A percentile compares a stretch with the other conserved stretches of the same genome.
Conservation (phyloP, 2,888 invertebrate species). For the Pollenia angustigena region DNA sequence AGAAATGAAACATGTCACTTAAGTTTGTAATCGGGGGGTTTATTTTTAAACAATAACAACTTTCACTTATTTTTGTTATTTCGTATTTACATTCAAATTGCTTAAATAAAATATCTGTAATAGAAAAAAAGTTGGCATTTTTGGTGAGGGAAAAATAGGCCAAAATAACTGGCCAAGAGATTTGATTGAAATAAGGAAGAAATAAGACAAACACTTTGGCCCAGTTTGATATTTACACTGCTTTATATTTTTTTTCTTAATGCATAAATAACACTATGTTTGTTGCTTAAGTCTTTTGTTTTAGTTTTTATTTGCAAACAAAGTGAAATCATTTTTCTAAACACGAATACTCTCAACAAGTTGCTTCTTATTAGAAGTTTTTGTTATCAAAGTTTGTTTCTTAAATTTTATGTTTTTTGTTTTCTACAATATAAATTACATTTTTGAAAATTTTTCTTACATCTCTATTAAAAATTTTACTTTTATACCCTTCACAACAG, state of each 20-base stretch:
- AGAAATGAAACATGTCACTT: slow-evolving; percentile 57
- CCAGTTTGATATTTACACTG: slow-evolving; percentile 16
- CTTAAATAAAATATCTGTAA: slow-evolving; percentile 6
- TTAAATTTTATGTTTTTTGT: slow-evolving; percentile 44
- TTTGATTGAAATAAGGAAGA: slow-evolving; percentile 40
- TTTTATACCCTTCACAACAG: too few species aligned
- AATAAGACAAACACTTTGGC: slow-evolving; percentile 2
- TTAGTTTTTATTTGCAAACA: not conserved
- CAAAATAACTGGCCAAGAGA: slow-evolving; percentile 18
- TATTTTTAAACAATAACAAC: slow-evolving; percentile 66
- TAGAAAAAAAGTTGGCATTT: not conserved
- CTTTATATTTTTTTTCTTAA: not conserved
- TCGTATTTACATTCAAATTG: slow-evolving; percentile 20
- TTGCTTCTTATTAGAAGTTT: too few species aligned
- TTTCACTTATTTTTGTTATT: slow-evolving; percentile 64
- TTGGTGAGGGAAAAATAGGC: slow-evolving; percentile 9
- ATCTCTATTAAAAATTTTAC: not conserved
- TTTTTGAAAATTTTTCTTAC: not conserved
- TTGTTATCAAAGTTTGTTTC: not conserved
- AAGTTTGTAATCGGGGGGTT: slow-evolving; percentile 2
- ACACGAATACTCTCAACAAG: too few species aligned
- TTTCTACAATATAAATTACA: not conserved
- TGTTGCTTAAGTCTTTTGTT: not conserved
- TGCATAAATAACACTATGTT: too few species aligned
- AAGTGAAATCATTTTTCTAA: not conserved